Evolutionary conservation across 2,797 vertebrate genomes (phyloP), one percentile per base, ranked within the genome.

Genomic region (Syngnathus rostellatus): DNA sequence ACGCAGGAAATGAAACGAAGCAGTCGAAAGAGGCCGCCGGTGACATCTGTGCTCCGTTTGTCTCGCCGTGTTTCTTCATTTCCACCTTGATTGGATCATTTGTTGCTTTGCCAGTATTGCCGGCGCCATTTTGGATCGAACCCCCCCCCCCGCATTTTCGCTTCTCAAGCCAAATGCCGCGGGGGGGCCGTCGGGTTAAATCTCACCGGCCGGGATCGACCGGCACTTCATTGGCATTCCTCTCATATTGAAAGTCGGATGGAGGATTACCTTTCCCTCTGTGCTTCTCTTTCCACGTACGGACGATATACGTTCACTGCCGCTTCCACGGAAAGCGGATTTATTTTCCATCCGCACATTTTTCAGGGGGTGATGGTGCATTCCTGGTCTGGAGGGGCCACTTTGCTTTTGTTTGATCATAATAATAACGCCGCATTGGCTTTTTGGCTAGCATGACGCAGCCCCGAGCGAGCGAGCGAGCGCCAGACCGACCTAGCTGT

Each of bases 191-290:
- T 31, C 3, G 65, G 67, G 10, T 19, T 50, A 50, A 89, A 87
- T 86, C 78, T 72, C 74, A 25, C 78, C 81, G 81, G 72, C 77
- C 1, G 41, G 50, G 19, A 83, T 83, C 68, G 78, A 53, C n/a
- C 11, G 8, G 50, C 50, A 53, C 50, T 53, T 53, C 8, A 53
- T 79, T 81, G 71, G 79, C 77, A 83, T 85, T 87, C 86, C 68
- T 86, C 75, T 68, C 73, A 76, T 80, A 74, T 65, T 82, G 63
- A 66, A 67, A 69, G 45, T 21, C 1, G 50, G 50, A 21, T 53
- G 3, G 6, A 68, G 57, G 68, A 66, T 74, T 71, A 69, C 63
- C 62, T 57, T 71, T 61, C 65, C 19, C 21, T 69, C 39, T 31
- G 10, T 31, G 50, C 7, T 66, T 39, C n/a, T 10, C 17, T 0